Evolutionary conservation across 2,797 vertebrate species (phyloP).

Genomic region (Coluber constrictor): DNA sequence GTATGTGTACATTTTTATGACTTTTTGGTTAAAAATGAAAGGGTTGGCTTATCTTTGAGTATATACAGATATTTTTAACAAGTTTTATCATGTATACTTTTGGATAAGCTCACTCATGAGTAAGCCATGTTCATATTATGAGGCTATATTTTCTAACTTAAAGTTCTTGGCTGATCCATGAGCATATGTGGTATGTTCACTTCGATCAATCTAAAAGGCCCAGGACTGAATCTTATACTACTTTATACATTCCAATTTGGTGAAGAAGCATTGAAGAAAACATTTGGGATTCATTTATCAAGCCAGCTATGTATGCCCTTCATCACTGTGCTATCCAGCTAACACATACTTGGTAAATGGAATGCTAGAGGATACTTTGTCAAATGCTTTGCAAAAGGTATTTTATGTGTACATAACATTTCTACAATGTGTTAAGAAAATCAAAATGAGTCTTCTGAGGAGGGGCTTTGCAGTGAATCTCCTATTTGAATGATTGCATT

Average conservation of each 20-base stretch:
- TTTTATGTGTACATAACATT: not conserved
- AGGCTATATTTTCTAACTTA: not conserved
- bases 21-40: not conserved
- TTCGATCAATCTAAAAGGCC: not conserved
- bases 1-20: not conserved
- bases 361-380: not conserved
- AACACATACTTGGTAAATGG: not conserved
- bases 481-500: not conserved
- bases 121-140: not conserved
- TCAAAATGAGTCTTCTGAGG: not conserved
- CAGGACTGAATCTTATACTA: not conserved
- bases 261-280: not conserved
- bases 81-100: not conserved
- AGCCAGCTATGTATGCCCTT: not conserved
- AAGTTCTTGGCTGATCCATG: not conserved
- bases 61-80: not conserved
- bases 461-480: not conserved
- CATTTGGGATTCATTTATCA: not conserved
- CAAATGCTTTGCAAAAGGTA: not conserved
- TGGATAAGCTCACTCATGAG: not conserved
- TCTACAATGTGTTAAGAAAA: not conserved
- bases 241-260: not conserved
- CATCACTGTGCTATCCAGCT: not conserved
- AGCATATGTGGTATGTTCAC: not conserved
- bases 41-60: not conserved